Base-by-base conservation (phyloP, 2,113 vertebrate genomes). In the Burhinus oedicnemus region DNA sequence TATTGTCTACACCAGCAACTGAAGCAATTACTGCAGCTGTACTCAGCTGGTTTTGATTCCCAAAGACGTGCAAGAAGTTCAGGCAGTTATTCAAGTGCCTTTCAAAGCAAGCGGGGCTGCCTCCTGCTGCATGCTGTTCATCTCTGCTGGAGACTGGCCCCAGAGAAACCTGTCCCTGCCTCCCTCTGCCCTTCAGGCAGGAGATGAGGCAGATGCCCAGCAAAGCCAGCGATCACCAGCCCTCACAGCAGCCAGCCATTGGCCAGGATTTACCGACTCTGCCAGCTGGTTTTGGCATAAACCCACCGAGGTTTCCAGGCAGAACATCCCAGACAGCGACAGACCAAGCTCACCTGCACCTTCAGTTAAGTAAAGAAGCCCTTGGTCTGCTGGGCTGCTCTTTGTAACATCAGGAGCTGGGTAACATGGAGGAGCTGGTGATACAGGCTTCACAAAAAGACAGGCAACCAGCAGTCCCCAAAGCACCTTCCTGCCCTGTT, bases 101-200 rank as follows among this genome's bases (percentile, higher is more conserved):
- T 82, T 49, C 49, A 45, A 25, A 65, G 27, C 44, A 36, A 34
- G 44, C 65, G 36, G 55, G 40, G 5, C 38, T 47, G n/a, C 32
- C 15, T 52, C 38, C 17, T 4, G 2, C 32, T 4, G 30, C 44
- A 26, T 4, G 1, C 7, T 3, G 0, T 11, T 44, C 62, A 27
- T 9, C 79, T 47, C n/a, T 55, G 15, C 45, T 21, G n/a, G 36
- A 61, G 15, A 34, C 40, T 13, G 19, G 13, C 27, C 51, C 64
- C 22, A 12, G 32, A 51, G 64, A 51, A 51, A 55, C 6, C 32
- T 1, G 0, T 15, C 36, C 36, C 77, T 49, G 30, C 42, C 40
- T 71, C 57, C 40, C 34, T 62, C n/a, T 22, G 40, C 27, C 27
- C 55, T 5, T 18, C n/a, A 32, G 55, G 30, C 21, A 61, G 61